phyloP scores from a whole-genome alignment of 1,140 invertebrate genomes.

The Drosophila persimilis region DNA sequence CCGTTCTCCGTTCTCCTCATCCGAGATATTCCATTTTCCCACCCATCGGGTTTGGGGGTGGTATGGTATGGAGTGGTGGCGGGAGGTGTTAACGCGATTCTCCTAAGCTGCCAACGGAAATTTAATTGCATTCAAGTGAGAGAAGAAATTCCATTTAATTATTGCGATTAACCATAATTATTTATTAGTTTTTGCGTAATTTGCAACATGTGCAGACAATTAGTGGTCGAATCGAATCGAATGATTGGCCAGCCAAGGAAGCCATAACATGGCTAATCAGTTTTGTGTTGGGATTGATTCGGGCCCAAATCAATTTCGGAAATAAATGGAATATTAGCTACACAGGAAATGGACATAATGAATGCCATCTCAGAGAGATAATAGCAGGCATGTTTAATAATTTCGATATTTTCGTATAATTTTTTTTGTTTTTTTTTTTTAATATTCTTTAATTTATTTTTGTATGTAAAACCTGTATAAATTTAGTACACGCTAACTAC shows the following conservation, averaged over 20 bases:
- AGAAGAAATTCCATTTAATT: constrained; percentile 42
- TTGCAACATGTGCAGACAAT: constrained; percentile 53
- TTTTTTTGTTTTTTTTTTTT: too few relatives aligned
- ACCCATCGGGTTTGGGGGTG: constrained; percentile 9
- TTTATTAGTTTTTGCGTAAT: constrained; percentile 48
- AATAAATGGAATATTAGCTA: neutral
- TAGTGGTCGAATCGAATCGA: constrained; percentile 35
- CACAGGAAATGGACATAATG: too few relatives aligned
- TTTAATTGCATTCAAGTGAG: constrained; percentile 35
- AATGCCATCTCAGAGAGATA: too few relatives aligned
- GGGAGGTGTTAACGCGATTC: constrained; percentile 30
- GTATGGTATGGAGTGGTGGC: neutral
- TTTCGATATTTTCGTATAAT: too few relatives aligned
- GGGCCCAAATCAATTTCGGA: neutral
- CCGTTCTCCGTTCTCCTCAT: neutral
- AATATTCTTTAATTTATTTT: too few relatives aligned
- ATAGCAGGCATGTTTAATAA: too few relatives aligned
- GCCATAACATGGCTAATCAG: constrained; percentile 40
- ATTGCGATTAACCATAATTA: constrained; percentile 41
- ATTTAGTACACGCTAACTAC: too few relatives aligned
- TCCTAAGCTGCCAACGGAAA: constrained; percentile 42
- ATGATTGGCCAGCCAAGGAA: constrained; percentile 27
- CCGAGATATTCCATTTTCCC: constrained; percentile 1
- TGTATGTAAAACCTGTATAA: too few relatives aligned
- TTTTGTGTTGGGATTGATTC: constrained; percentile 20